A percentile compares a stretch with the other conserved stretches of the same genome.
Evolutionary conservation across 2,113 vertebrate species (phyloP).

Genomic region (Embiotoca jacksoni): DNA sequence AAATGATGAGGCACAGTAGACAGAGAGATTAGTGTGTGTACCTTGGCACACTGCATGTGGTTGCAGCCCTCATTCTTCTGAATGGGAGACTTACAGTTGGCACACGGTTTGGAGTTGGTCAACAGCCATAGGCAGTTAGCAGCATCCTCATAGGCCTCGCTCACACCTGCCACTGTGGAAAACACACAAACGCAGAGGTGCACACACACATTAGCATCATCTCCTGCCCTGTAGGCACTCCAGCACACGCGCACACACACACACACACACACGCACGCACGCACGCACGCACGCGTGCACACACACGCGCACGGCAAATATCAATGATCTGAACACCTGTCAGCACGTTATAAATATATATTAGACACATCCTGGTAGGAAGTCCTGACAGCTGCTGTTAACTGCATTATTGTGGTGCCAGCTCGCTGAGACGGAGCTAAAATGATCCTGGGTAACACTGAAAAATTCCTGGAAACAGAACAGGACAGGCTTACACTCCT

Average conservation of each 20-base stretch:
- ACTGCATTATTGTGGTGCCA: constrained; percentile 24
- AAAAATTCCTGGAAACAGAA: constrained; percentile 17
- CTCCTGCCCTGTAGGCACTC: constrained; percentile 25
- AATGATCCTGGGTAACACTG: constrained; percentile 8
- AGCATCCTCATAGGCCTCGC: constrained; percentile 97
- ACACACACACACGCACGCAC: constrained; percentile 13
- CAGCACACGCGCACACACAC: too few relatives aligned
- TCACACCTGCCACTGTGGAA: constrained; percentile 93
- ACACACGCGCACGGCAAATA: constrained; percentile 36
- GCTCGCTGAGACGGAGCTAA: background rate
- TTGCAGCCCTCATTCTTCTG: constrained; percentile 99
- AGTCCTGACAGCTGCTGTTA: constrained; percentile 42
- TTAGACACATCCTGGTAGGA: constrained; percentile 30
- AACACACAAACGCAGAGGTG: constrained; percentile 14
- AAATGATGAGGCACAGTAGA: constrained; percentile 1
- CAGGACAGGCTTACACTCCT: constrained; percentile 70
- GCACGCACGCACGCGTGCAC: background rate
- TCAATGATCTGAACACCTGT: constrained; percentile 45
- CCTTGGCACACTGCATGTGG: constrained; percentile 99
- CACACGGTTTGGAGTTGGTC: constrained; percentile 97
- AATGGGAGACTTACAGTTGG: constrained; percentile 99
- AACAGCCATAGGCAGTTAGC: constrained; percentile 99
- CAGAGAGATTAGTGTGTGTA: constrained; percentile 55
- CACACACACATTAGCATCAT: constrained; percentile 14
- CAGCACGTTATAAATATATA: constrained; percentile 27